These are phyloP conservation scores for Leptopilina boulardi DNA, from an alignment of 1,140 invertebrate species.

Conservation along the genomic window DNA sequence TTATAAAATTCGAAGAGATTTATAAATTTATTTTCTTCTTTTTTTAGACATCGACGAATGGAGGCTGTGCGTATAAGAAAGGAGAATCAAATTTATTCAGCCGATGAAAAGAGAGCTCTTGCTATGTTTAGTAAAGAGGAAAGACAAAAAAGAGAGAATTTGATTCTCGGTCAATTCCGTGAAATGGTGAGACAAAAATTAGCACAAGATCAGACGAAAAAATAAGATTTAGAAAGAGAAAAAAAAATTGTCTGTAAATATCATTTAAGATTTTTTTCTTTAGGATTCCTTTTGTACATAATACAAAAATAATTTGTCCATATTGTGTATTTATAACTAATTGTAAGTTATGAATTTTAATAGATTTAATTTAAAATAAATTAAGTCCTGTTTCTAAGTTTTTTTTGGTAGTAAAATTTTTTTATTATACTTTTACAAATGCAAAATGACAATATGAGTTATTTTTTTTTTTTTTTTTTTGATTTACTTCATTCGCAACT, in stretches of 20 bases:
- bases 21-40: not conserved
- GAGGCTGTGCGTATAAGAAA: constrained; percentile 99
- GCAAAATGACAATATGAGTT: too few species aligned
- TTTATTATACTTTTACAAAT: too few species aligned
- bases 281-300: too few species aligned
- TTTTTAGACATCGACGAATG: constrained; percentile 96
- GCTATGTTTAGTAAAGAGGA: constrained; percentile 99
- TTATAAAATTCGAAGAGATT: constrained; percentile 15
- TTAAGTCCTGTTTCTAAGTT: not conserved
- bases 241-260: too few species aligned
- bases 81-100: constrained; percentile 99
- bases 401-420: too few species aligned
- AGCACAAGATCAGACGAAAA: constrained; percentile 75
- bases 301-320: too few species aligned
- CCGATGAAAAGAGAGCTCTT: constrained; percentile 98
- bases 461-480: not conserved
- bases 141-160: constrained; percentile 95
- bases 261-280: too few species aligned
- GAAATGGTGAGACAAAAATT: constrained; percentile 90
- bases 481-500: too few species aligned
- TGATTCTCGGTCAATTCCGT: constrained; percentile 96
- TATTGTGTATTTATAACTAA: too few species aligned
- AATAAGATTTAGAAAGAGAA: constrained; percentile 39
- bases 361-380: too few species aligned
- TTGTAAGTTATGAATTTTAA: too few species aligned